These are phyloP conservation scores for Xanthorhoe designata DNA, from an alignment of 2,888 invertebrate species.

Conservation along the genomic window DNA sequence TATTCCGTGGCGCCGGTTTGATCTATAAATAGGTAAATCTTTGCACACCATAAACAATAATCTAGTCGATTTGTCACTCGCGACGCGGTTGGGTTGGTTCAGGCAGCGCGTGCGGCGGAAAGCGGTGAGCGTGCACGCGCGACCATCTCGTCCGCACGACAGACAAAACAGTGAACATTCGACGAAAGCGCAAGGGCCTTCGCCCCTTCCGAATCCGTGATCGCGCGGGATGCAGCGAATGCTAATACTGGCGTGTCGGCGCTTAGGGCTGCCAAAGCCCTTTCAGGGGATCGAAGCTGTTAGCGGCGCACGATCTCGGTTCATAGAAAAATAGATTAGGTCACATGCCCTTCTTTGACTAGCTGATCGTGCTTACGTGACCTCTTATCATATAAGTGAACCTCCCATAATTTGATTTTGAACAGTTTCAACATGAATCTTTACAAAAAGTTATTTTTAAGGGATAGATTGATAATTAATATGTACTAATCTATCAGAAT, in stretches of 20 bases:
- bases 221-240: slow-evolving; percentile 81
- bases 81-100: slow-evolving; percentile 50
- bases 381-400: slow-evolving; percentile 16
- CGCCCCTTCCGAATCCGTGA: slow-evolving; percentile 82
- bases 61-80: slow-evolving; percentile 70
- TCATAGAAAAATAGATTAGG: slow-evolving; percentile 29
- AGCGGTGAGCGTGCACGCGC: slow-evolving; percentile 74
- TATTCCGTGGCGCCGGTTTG: slow-evolving; percentile 31
- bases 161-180: slow-evolving; percentile 69
- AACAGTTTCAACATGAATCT: background rate
- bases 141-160: slow-evolving; percentile 77
- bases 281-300: slow-evolving; percentile 14
- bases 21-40: slow-evolving; percentile 70
- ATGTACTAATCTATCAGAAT: background rate
- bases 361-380: slow-evolving; percentile 33
- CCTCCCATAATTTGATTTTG: background rate
- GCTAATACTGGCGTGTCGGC: slow-evolving; percentile 59
- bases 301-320: slow-evolving; percentile 24
- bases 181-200: slow-evolving; percentile 77
- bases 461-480: too few relatives aligned
- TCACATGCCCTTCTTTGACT: slow-evolving; percentile 32
- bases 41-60: slow-evolving; percentile 75
- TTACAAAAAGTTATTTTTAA: background rate
- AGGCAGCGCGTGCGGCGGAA: slow-evolving; percentile 60
- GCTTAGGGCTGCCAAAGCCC: slow-evolving; percentile 55